Percentiles rank a stretch among this genome's conserved stretches.
These are phyloP conservation scores for Anthopleura xanthogrammica DNA, from an alignment of 92 coral and sea anemone genomes.

Conservation along the genomic window DNA sequence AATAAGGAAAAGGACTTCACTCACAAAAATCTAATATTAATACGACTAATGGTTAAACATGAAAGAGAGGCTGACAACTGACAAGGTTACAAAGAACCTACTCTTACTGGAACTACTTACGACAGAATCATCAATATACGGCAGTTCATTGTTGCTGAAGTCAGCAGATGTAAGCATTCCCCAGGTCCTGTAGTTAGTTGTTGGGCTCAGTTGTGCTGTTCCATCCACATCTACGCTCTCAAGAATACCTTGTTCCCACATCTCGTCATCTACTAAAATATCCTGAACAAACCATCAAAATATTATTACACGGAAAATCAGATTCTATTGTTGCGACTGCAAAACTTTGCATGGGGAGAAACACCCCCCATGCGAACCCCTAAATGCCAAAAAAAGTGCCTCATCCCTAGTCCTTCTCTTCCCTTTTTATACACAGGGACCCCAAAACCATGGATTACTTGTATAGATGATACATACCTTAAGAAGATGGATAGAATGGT, in stretches of 20 bases:
- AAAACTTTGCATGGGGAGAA: too few species aligned
- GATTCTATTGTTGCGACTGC: too few species aligned
- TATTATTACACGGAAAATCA: too few species aligned
- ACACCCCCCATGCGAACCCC: too few species aligned
- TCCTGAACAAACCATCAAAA: slow-evolving; percentile 40
- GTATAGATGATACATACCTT: slow-evolving; percentile 48
- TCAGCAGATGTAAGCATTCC: slow-evolving; percentile 57
- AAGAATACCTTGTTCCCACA: slow-evolving; percentile 86
- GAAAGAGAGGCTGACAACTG: not conserved
- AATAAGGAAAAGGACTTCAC: too few species aligned
- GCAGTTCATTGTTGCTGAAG: slow-evolving; percentile 79
- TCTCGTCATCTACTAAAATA: slow-evolving; percentile 84
- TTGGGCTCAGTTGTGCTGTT: slow-evolving; percentile 48
- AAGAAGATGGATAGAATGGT: slow-evolving; percentile 76
- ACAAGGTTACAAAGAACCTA: not conserved
- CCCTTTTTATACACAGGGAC: too few species aligned
- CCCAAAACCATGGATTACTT: too few species aligned
- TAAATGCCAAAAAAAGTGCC: too few species aligned
- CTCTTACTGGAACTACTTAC: slow-evolving; percentile 22
- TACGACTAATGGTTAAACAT: not conserved
- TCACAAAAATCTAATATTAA: too few species aligned
- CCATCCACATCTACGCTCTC: slow-evolving; percentile 74
- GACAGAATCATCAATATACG: slow-evolving; percentile 96
- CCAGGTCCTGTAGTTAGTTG: slow-evolving; percentile 63
- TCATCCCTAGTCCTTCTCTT: too few species aligned